Percentiles rank a stretch among this genome's conserved stretches.
These are phyloP conservation scores for Xenopus borealis DNA, from an alignment of 2,113 vertebrate genomes.

Conservation along the genomic window DNA sequence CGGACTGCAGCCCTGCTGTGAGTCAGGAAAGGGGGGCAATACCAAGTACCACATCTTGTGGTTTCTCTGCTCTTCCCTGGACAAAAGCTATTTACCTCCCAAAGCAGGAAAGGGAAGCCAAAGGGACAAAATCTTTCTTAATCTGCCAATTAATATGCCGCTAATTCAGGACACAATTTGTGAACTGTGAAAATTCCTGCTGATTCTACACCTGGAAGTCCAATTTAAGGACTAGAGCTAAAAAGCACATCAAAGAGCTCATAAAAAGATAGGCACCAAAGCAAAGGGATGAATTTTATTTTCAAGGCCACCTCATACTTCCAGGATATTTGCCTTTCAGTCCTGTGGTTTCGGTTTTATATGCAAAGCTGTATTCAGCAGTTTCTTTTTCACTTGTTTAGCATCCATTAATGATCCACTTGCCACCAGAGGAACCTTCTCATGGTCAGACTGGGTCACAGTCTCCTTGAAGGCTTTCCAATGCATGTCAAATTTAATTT, in stretches of 20 bases:
- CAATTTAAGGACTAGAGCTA: neutral
- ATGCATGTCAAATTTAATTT: constrained; percentile 3
- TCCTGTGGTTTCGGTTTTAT: neutral
- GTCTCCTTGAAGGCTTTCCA: constrained; percentile 13
- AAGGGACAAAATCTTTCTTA: constrained; percentile 15
- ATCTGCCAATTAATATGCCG: constrained; percentile 9
- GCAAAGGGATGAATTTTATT: constrained; percentile 5
- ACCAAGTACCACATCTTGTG: constrained; percentile 6
- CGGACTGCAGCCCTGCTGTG: constrained; percentile 9
- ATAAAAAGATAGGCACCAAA: constrained; percentile 18
- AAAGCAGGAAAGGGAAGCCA: constrained; percentile 27
- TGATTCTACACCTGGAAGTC: neutral
- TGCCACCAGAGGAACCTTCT: neutral
- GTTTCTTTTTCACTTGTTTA: constrained; percentile 7
- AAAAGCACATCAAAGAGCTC: constrained; percentile 21
- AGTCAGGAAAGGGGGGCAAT: constrained; percentile 7
- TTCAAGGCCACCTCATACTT: constrained; percentile 9
- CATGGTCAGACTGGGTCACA: constrained; percentile 5
- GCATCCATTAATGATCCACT: constrained; percentile 1
- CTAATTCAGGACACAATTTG: constrained; percentile 6
- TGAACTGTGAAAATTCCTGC: constrained; percentile 14
- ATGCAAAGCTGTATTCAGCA: constrained; percentile 3
- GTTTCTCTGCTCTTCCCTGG: constrained; percentile 12
- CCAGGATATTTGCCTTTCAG: constrained; percentile 19
- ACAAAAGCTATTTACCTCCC: constrained; percentile 13